Evolutionary conservation across 2,888 invertebrate species (phyloP).

Genomic region (Drosophila prostipennis): DNA sequence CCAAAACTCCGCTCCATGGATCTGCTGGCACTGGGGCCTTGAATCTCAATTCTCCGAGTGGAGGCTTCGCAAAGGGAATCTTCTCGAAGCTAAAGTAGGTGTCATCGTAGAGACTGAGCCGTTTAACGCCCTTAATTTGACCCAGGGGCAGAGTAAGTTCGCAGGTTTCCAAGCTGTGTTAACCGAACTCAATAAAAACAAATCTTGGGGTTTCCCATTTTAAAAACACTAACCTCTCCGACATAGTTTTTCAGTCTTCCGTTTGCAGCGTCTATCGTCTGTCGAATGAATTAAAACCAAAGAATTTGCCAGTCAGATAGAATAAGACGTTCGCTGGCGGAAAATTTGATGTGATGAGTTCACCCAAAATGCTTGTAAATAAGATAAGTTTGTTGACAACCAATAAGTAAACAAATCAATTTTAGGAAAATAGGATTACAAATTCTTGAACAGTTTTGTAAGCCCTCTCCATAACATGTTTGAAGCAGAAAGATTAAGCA

Average conservation of each 20-base stretch:
- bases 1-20: conserved; percentile 83
- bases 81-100: conserved; percentile 76
- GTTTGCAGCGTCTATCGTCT: conserved; percentile 17
- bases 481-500: no score
- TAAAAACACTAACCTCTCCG: conserved; percentile 43
- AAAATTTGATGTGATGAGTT: no score
- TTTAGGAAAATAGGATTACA: no score
- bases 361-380: no score
- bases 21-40: conserved; percentile 83
- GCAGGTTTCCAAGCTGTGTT: conserved; percentile 48
- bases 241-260: conserved; percentile 37
- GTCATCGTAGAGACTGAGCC: conserved; percentile 59
- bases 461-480: no score
- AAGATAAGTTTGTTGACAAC: no score
- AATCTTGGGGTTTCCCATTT: no score
- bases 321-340: no score
- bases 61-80: conserved; percentile 79
- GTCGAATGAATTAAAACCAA: conserved; percentile 38
- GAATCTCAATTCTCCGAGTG: conserved; percentile 74
- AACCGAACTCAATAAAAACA: no score
- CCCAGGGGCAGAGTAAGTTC: conserved; percentile 62
- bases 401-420: no score
- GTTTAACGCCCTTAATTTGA: conserved; percentile 54
- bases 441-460: no score
- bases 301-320: not conserved